Percentiles rank a stretch among this genome's conserved stretches.
These are phyloP conservation scores for Pseudorasbora parva DNA, from an alignment of 2,113 vertebrate species.

Conservation along the genomic window DNA sequence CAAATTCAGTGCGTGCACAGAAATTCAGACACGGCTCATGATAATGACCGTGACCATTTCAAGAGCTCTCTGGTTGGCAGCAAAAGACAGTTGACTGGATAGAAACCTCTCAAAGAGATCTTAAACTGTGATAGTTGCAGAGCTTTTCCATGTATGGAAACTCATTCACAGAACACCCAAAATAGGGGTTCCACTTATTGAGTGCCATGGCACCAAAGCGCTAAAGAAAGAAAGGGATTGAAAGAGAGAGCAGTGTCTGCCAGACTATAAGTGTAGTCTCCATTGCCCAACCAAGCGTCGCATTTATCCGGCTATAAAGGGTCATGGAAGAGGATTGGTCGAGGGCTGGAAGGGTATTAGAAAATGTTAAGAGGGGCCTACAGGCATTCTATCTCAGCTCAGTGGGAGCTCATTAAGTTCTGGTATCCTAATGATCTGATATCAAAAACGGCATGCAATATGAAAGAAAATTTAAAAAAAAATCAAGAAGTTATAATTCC, in stretches of 20 bases:
- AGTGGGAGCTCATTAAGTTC: conserved; percentile 72
- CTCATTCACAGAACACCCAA: conserved; percentile 46
- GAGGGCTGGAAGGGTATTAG: conserved; percentile 60
- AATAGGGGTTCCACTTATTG: conserved; percentile 43
- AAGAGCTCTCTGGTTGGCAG: conserved; percentile 23
- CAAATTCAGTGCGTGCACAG: conserved; percentile 7
- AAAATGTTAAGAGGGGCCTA: conserved; percentile 77
- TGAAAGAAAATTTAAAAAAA: conserved; percentile 16
- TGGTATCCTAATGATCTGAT: conserved; percentile 66
- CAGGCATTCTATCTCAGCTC: conserved; percentile 69
- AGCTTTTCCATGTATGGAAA: conserved; percentile 57
- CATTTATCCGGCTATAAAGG: conserved; percentile 64
- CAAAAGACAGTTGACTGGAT: conserved; percentile 33
- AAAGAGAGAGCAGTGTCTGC: conserved; percentile 41
- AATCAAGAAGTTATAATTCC: not conserved
- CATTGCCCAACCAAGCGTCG: conserved; percentile 55
- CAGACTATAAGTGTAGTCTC: conserved; percentile 43
- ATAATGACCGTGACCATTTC: conserved; percentile 25
- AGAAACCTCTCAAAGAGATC: conserved; percentile 38
- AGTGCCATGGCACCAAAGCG: conserved; percentile 61
- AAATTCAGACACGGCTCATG: conserved; percentile 5
- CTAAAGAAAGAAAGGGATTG: conserved; percentile 58
- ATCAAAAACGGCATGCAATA: conserved; percentile 40
- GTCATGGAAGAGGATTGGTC: conserved; percentile 67
- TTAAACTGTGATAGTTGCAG: conserved; percentile 54